Evolutionary conservation across 2,113 vertebrate species (phyloP), one percentile per base, ranked within the genome.

Genomic region (Prietella phreatophila): DNA sequence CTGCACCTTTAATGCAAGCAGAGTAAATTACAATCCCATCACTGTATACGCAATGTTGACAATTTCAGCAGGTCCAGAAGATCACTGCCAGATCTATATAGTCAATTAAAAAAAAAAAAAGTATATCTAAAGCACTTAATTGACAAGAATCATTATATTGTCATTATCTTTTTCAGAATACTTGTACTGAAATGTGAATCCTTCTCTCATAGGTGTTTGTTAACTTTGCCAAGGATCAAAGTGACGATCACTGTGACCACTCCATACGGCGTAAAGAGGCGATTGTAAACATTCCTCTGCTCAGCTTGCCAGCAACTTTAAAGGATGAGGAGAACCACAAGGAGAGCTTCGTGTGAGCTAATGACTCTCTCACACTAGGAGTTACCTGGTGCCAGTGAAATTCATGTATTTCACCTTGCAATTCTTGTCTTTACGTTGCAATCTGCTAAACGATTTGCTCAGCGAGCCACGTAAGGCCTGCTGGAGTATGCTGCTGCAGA

Each of bases 191-290:
- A 13, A 10, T 85, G 25, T 58, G 91, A 0, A 79, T 83, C 81
- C 87, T 89, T 90, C 88, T 88, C 81, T 93, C 90, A 61, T 90
- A 99, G 98, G 98, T 99, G 92, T 99, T 99, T 92, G 97, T 99
- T 92, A 99, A 99, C 95, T 99, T 99, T 91, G 98, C 98, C 73
- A 99, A 99, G 95, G 98, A 99, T 96, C 98, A 99, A 96, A 99
- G 97, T 11, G 97, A 99, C 0, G 98, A 99, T 7, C 98, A 88
- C 47, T 89, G 36, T 3, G 90, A 99, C 92, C 96, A 96, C 92
- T 96, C 96, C 85, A 99, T 98, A 91, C 95, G 97, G 87, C 96
- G 96, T 91, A 97, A 96, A 90, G 97, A 97, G 81, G 95, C 95
- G 56, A 89, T 94, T 50, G 93, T 97, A 84, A 93, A 97, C 75